Evolutionary conservation across 2,888 invertebrate species (phyloP), one percentile per base, ranked within the genome.

Genomic region (Periphyllus acericola): DNA sequence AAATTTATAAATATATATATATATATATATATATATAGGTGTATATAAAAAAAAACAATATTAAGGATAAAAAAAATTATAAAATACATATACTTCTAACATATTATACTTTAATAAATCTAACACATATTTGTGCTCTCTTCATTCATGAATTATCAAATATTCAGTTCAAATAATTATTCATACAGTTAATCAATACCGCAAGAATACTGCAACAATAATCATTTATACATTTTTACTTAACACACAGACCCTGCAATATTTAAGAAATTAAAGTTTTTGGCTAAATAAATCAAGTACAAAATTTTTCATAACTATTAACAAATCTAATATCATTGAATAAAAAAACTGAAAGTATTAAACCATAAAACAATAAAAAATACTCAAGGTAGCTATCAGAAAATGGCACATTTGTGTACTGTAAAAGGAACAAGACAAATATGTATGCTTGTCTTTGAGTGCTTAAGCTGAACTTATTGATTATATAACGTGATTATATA

Each of bases 401-500:
- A 79, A 87, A 80, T 80, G 74, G n/a, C 81, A 87, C 60, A 74
- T 87, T 74, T 71, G 60, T 36, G 17, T 17, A 80, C n/a, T 72
- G 72, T 72, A 55, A 60, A 36, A 80, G 79, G 72, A 87, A 87
- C 72, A 87, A 80, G 36, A 80, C 55, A 72, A 40, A 86, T 66
- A 36, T 80, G 36, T 66, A 40, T 46, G 32, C 14, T 80, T 52
- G 40, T 72, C 32, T 34, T 80, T 74, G 34, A 80, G 60, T 87
- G 71, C 68, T 80, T 60, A 80, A 86, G 68, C 71, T 79, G 72
- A 55, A 85, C 11, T 71, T 71, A 71, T 80, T 32, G 80, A 52
- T 79, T 86, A 46, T 55, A 19, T 72, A 52, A 72, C 11, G 14
- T 79, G 66, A 76, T 89, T 81, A 90, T 89, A 92, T 90, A 3